A percentile compares a stretch with the other conserved stretches of the same genome.
Conservation (phyloP, 2,888 invertebrate species). For the Folsomia manolachei region DNA sequence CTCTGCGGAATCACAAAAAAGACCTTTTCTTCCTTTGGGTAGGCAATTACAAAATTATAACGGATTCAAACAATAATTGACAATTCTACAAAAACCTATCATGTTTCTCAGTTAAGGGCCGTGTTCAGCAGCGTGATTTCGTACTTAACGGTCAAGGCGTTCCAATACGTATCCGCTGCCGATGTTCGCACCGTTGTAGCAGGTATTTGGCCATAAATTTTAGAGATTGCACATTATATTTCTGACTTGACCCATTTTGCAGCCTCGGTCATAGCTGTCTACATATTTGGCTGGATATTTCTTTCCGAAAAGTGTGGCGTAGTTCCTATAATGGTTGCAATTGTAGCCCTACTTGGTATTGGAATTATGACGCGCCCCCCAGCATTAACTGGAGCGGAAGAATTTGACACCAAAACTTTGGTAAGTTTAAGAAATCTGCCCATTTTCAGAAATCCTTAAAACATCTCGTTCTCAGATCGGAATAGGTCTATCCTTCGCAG, state of each 20-base stretch:
- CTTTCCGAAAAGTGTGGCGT: slow-evolving; percentile 41
- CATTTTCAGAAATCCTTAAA: background rate
- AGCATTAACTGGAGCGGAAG: slow-evolving; percentile 36
- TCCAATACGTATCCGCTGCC: slow-evolving; percentile 38
- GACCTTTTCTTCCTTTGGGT: slow-evolving; percentile 39
- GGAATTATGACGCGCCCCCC: slow-evolving; percentile 43
- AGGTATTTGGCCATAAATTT: too few relatives aligned
- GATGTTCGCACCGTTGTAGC: slow-evolving; percentile 37
- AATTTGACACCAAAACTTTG: slow-evolving; percentile 34
- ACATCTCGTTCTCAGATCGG: slow-evolving; percentile 21
- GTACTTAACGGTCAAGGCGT: slow-evolving; percentile 31
- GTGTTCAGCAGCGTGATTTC: slow-evolving; percentile 32
- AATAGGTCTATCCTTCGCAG: slow-evolving; percentile 15
- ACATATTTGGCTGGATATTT: slow-evolving; percentile 40
- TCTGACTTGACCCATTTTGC: too few relatives aligned
- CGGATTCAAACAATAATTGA: background rate
- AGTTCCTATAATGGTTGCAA: slow-evolving; percentile 33
- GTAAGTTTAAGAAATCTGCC: slow-evolving; percentile 19
- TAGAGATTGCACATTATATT: too few relatives aligned
- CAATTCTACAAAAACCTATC: too few relatives aligned
- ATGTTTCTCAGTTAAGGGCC: slow-evolving; percentile 40
- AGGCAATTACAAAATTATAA: slow-evolving; percentile 4
- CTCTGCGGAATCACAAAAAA: slow-evolving; percentile 32
- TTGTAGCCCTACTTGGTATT: slow-evolving; percentile 38
- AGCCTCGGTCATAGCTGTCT: slow-evolving; percentile 38